These are phyloP conservation scores for Conchocele bisecta DNA, from an alignment of 2,888 invertebrate species.

Conservation along the genomic window DNA sequence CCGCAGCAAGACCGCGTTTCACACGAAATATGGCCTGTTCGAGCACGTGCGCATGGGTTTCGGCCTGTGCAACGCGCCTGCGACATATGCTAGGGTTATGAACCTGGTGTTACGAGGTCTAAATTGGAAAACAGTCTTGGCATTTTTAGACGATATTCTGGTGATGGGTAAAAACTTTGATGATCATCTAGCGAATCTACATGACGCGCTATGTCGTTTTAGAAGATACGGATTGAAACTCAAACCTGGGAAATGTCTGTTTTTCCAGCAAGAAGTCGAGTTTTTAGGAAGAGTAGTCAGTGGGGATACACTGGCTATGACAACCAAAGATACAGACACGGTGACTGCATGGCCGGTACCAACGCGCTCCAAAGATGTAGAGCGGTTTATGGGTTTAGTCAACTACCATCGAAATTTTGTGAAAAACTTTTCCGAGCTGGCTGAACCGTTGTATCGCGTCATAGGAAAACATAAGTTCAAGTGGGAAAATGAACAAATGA, in stretches of 20 bases:
- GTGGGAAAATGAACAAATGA: conserved; percentile 21
- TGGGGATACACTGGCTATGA: conserved; percentile 13
- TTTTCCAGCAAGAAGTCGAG: conserved; percentile 37
- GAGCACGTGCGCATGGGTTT: no score
- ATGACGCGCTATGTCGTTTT: no score
- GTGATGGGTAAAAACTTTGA: conserved; percentile 32
- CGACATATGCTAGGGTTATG: no score
- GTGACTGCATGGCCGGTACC: conserved; percentile 27
- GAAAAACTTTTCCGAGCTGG: conserved; percentile 35
- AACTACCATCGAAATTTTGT: conserved; percentile 47
- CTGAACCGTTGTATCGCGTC: conserved; percentile 33
- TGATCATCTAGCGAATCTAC: no score
- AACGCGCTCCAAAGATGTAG: conserved; percentile 30
- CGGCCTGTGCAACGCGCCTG: no score
- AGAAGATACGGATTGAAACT: conserved; percentile 34
- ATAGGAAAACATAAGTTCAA: conserved; percentile 29
- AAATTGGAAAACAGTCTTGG: no score
- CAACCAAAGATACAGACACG: background rate
- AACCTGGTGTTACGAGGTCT: no score
- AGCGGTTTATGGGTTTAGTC: conserved; percentile 41
- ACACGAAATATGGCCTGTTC: no score
- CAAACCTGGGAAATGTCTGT: conserved; percentile 54
- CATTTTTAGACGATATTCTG: no score
- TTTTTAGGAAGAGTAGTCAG: conserved; percentile 47
- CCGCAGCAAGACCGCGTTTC: no score